Evolutionary conservation across 2,888 invertebrate species (phyloP), one percentile per base, ranked within the genome.

Genomic region (Hecatera dysodea): DNA sequence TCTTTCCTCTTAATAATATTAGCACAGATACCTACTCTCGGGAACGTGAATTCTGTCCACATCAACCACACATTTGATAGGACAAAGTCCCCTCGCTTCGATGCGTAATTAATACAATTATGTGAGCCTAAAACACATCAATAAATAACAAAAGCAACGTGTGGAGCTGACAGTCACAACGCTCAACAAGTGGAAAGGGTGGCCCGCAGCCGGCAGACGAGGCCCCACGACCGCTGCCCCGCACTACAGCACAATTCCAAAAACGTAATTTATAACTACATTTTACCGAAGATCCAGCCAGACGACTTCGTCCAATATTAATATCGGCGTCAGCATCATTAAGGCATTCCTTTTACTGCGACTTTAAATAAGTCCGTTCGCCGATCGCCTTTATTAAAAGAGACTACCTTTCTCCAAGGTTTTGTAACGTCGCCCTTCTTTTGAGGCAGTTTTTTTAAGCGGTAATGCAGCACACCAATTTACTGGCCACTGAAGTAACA

Each of bases 341-440:
- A 95, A 94, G 92, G 92, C 93, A 95, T 95, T 93, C 95, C 95
- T 95, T 95, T 95, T 95, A 95, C 95, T 95, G 95, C 92, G 87
- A 92, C 91, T 94, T 94, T 93, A 95, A 95, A 95, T 95, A 95
- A 95, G 94, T 94, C 89, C 93, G 88, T 87, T 90, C 91, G 88
- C 86, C 91, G 91, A 91, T 92, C 92, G 92, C 92, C 88, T 93
- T 93, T 92, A 93, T 91, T 92, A 93, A 92, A 92, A 89, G 92
- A 92, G 91, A 92, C 93, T 93, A 92, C 95, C 94, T 95, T 95
- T 95, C 95, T 94, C 95, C 94, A 90, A 92, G 92, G 92, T 94
- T 94, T 93, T 89, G 93, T 90, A 93, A 93, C 88, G 82, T 83
- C 88, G 93, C 93, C 94, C 94, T 94, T 94, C 91, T 94, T 94